Evolutionary conservation across 2,113 vertebrate genomes (phyloP), one percentile per base, ranked within the genome.

Genomic region (Chitala chitala): DNA sequence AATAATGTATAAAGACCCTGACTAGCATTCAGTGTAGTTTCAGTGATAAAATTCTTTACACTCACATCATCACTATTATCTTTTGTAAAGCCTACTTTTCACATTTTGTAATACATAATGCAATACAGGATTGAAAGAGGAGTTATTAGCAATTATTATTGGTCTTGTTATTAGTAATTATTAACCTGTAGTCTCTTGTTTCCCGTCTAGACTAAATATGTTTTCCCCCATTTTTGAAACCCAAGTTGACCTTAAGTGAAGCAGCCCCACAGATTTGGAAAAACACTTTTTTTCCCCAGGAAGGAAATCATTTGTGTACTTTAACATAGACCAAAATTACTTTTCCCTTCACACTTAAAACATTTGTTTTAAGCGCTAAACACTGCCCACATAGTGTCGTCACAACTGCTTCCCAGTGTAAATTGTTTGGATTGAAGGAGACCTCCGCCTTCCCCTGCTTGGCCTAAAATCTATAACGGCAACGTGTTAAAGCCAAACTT

Each of bases 381-480:
- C 89, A 84, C 91, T 89, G 88, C 72, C 87, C 76, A 85, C 78
- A 81, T 76, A 74, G 77, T 89, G 87, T 82, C 81, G 80, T 91
- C 86, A 87, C 24, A 29, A 31, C 22, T 70, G 82, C 82, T 87
- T 83, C 83, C 78, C 78, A 63, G 85, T 83, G 79, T 85, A 90
- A 92, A 91, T 87, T 89, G 90, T 91, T 86, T 90, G 85, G 82
- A 84, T 87, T 89, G 82, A 91, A 89, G 87, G 81, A 92, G 89
- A 87, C 82, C 85, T 86, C 89, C 89, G 82, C 79, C 85, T 87
- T 80, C 88, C 83, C 82, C 73, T 65, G n/a, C 80, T 83, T 85
- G 83, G 82, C 78, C 54, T 44, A 0, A 42, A 29, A 80, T 87
- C 86, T 69, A 5, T 5, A 77, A 61, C 69, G 77, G 75, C 81